A percentile compares a stretch with the other conserved stretches of the same genome.
phyloP scores from a whole-genome alignment of 2,113 vertebrate species.

The Scopus umbretta region DNA sequence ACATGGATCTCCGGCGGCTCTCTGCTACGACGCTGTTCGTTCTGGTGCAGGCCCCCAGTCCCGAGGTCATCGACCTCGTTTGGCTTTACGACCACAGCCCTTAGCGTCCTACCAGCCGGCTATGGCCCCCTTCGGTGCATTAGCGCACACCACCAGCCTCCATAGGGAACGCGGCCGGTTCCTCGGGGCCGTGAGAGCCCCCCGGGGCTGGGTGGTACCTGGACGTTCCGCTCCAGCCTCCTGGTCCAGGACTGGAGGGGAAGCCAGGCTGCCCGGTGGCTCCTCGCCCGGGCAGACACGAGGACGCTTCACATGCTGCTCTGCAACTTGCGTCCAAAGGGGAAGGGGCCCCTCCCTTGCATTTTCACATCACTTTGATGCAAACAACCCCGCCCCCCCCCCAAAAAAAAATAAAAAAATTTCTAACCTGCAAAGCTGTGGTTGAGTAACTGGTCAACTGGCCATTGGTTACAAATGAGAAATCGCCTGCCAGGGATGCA shows the following conservation, averaged over 20 bases:
- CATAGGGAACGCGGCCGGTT: too few species aligned
- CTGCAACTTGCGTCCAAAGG: neutral
- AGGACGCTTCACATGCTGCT: neutral
- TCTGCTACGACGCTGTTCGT: neutral
- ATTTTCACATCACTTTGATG: neutral
- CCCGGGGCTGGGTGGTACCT: too few species aligned
- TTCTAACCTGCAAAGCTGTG: neutral
- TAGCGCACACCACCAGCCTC: neutral
- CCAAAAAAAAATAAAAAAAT: neutral
- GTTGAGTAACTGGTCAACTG: neutral
- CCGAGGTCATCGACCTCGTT: neutral
- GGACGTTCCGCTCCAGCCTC: neutral
- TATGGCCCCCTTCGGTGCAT: rapidly evolving
- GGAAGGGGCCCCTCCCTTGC: neutral
- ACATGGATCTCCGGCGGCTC: neutral
- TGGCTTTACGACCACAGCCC: neutral
- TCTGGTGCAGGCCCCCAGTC: neutral
- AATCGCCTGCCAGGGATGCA: neutral
- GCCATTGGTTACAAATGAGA: rapidly evolving
- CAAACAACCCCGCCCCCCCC: neutral
- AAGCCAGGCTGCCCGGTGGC: neutral
- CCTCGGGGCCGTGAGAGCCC: too few species aligned
- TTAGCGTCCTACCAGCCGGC: rapidly evolving
- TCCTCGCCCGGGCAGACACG: neutral
- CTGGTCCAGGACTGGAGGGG: neutral